Evolutionary conservation across 2,888 invertebrate species (phyloP), one percentile per base, ranked within the genome.

Genomic region (Andrena camellia): DNA sequence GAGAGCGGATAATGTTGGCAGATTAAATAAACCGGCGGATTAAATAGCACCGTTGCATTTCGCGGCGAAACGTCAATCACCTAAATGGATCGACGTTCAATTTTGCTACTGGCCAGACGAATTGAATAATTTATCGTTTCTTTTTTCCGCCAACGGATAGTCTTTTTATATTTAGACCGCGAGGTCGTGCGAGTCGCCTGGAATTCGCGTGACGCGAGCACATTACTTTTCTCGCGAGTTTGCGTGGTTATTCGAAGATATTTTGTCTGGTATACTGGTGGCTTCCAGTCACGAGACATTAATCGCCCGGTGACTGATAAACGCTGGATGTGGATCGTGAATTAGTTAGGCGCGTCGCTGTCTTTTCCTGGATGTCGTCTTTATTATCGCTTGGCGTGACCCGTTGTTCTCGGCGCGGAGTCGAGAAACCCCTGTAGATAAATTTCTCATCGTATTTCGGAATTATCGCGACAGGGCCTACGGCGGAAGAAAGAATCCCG

Each of bases 21-120:
- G 69, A 66, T 80, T 70, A 74, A 80, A 81, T 81, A 79, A 74
- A 74, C 73, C 50, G 10, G 10, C 26, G 35, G 29, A 80, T 62
- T 73, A 68, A 81, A 72, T 50, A 57, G 57, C 50, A 57, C 8
- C 10, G 33, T 10, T 33, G 59, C 57, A 54, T 57, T 77, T 70
- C 69, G 54, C 10, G 2, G 52, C n/a, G 67, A n/a, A 31, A 57
- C 74, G 63, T 23, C 10, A 8, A 3, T 13, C 67, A 54, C 17
- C 5, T 42, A 80, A 78, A 67, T 67, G 31, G 79, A 71, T 67
- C 80, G 66, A 23, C 63, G 52, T 54, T 62, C 23, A 4, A 64
- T 70, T 64, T 59, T 23, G 23, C n/a, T 31, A 59, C 1, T 5
- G 35, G 59, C 6, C 60, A 3, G 20, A 20, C 2, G 26, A 23